A percentile compares a stretch with the other conserved stretches of the same genome.
Conservation (phyloP, 1,140 invertebrate genomes). For the Bombus confusus region DNA sequence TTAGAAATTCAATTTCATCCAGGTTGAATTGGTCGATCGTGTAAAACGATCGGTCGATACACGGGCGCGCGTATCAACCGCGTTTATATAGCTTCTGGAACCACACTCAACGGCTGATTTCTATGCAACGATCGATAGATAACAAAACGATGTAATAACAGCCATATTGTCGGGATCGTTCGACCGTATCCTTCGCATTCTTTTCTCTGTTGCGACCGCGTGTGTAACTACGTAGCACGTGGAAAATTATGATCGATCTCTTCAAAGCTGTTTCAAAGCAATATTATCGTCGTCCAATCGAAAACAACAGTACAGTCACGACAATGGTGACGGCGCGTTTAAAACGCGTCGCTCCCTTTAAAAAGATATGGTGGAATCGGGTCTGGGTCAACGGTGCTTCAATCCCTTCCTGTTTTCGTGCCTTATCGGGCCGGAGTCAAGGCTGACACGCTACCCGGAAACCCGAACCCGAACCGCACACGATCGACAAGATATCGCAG, state of each 20-base stretch:
- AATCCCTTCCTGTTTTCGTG: conserved; percentile 57
- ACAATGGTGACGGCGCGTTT: background rate
- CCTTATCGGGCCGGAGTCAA: conserved; percentile 55
- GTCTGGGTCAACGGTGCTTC: conserved; percentile 50
- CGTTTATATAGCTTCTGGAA: conserved; percentile 49
- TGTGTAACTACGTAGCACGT: conserved; percentile 40
- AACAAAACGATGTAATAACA: conserved; percentile 62
- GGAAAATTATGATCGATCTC: conserved; percentile 38
- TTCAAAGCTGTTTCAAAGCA: background rate
- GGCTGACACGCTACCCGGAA: conserved; percentile 57
- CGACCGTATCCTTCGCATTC: conserved; percentile 59
- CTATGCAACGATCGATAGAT: conserved; percentile 50
- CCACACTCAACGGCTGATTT: conserved; percentile 10
- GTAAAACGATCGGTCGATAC: conserved; percentile 27
- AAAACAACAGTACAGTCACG: background rate
- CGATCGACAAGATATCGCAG: conserved; percentile 49
- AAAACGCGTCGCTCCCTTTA: background rate
- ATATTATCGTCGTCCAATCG: background rate
- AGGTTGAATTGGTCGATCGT: conserved; percentile 32
- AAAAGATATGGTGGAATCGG: conserved; percentile 5
- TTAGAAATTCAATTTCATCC: conserved; percentile 49
- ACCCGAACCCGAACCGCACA: conserved; percentile 33
- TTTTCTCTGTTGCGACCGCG: conserved; percentile 25
- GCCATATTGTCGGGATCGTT: conserved; percentile 53
- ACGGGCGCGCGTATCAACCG: conserved; percentile 16